A percentile compares a stretch with the other conserved stretches of the same genome.
Conservation (phyloP, 2,888 invertebrate genomes). For the Aphrophora alni region DNA sequence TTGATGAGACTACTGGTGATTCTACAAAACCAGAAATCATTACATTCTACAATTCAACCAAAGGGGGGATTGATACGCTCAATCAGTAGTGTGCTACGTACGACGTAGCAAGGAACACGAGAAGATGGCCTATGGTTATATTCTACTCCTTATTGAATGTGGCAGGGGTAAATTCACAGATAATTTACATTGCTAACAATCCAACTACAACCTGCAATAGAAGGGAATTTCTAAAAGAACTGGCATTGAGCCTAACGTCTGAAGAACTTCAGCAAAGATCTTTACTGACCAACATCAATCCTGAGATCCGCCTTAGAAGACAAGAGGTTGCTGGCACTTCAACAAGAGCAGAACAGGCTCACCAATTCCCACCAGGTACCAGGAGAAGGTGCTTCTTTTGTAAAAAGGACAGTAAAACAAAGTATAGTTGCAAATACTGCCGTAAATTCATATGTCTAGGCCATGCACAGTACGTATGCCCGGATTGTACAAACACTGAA, state of each 20-base stretch:
- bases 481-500: not conserved
- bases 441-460: not conserved
- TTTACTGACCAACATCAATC: slow-evolving; percentile 3
- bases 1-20: not conserved
- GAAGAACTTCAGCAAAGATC: not conserved
- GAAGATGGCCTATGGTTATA: slow-evolving; percentile 27
- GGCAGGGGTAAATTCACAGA: not conserved
- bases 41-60: slow-evolving; percentile 20
- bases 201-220: not conserved
- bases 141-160: slow-evolving; percentile 21
- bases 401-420: not conserved
- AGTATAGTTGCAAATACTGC: not conserved
- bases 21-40: slow-evolving; percentile 37
- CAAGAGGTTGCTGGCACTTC: slow-evolving; percentile 7
- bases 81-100: slow-evolving; percentile 29
- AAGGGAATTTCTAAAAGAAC: not conserved
- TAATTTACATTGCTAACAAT: not conserved
- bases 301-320: slow-evolving; percentile 3
- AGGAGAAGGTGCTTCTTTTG: not conserved
- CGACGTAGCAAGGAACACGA: slow-evolving; percentile 7
- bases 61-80: slow-evolving; percentile 25
- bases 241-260: not conserved
- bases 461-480: not conserved
- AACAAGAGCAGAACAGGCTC: not conserved
- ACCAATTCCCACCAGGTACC: not conserved